A percentile compares a stretch with the other conserved stretches of the same genome.
phyloP scores from a whole-genome alignment of 2,888 invertebrate species.

The Eulithis prunata region DNA sequence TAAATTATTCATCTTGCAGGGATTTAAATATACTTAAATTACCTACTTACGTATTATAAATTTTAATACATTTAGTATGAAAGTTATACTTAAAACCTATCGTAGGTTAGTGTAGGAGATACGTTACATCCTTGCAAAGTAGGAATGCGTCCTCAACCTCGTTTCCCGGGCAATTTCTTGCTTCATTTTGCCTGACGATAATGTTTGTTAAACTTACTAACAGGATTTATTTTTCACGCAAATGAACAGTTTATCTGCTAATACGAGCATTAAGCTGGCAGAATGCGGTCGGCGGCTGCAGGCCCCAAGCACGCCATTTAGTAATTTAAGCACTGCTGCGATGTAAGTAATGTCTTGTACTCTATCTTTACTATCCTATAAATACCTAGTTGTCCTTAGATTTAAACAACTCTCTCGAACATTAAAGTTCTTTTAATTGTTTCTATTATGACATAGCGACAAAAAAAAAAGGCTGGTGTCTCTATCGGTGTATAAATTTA shows the following conservation, averaged over 20 bases:
- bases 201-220: slow-evolving; percentile 62
- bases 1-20: no score
- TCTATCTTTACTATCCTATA: slow-evolving; percentile 43
- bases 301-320: slow-evolving; percentile 63
- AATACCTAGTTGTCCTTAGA: slow-evolving; percentile 27
- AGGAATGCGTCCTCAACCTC: slow-evolving; percentile 37
- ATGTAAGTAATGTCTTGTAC: slow-evolving; percentile 60
- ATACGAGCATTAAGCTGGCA: slow-evolving; percentile 61
- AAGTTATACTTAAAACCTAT: neutral
- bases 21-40: no score
- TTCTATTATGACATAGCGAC: slow-evolving; percentile 35
- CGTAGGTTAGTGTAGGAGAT: neutral
- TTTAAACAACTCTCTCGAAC: slow-evolving; percentile 22
- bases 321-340: slow-evolving; percentile 60
- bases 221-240: slow-evolving; percentile 68
- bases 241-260: slow-evolving; percentile 66
- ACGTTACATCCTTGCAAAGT: neutral
- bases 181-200: slow-evolving; percentile 55
- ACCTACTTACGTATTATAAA: no score
- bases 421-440: slow-evolving; percentile 24
- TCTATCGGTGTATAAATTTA: slow-evolving; percentile 54
- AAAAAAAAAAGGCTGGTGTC: slow-evolving; percentile 44
- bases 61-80: no score
- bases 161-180: slow-evolving; percentile 51
- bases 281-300: slow-evolving; percentile 60